phyloP scores from a whole-genome alignment of 2,113 vertebrate genomes.

The Cinclus cinclus region DNA sequence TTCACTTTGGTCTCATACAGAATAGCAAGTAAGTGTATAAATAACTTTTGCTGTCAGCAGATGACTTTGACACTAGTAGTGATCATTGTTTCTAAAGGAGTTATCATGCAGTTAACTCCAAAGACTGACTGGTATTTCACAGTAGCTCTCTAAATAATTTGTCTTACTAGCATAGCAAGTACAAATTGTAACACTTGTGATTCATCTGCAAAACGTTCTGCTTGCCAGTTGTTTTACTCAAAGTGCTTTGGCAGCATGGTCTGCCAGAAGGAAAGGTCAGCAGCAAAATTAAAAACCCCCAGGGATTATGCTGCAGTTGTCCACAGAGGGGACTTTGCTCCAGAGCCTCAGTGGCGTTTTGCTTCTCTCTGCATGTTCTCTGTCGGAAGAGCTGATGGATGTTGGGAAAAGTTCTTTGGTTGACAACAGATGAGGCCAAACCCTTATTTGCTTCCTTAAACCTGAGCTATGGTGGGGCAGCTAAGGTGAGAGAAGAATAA shows the following conservation, averaged over 20 bases:
- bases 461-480: background rate
- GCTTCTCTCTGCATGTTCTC: background rate
- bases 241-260: conserved; percentile 8
- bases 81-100: conserved; percentile 10
- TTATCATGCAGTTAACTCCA: conserved; percentile 24
- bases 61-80: background rate
- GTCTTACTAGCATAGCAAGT: background rate
- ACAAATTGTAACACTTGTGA: conserved; percentile 18
- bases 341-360: background rate
- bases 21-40: conserved; percentile 15
- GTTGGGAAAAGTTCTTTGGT: background rate
- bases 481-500: background rate
- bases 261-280: conserved; percentile 41
- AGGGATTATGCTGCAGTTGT: conserved; percentile 29
- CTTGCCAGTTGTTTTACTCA: conserved; percentile 42
- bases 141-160: conserved; percentile 31
- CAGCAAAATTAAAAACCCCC: background rate
- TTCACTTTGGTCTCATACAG: background rate
- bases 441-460: background rate
- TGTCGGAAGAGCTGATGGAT: background rate
- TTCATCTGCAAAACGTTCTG: conserved; percentile 11
- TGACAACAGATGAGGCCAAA: background rate
- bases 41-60: conserved; percentile 29
- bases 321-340: background rate
- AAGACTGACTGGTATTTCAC: conserved; percentile 44